These are phyloP conservation scores for Stichopus horrens DNA, from an alignment of 53 echinoderm and acorn worm species.

Conservation along the genomic window DNA sequence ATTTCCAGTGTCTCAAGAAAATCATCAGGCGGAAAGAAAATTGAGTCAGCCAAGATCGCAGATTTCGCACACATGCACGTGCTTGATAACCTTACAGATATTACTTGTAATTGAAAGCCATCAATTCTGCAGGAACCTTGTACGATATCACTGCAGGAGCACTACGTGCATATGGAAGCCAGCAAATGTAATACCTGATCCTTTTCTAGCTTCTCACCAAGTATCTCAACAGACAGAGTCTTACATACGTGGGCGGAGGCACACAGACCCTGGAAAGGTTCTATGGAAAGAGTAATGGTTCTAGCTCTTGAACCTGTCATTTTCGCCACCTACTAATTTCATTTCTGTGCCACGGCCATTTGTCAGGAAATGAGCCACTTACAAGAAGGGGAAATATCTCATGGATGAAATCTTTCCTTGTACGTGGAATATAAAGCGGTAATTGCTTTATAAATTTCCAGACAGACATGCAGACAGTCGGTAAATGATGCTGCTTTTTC, in stretches of 20 bases:
- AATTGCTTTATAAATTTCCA: not conserved
- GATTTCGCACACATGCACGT: not conserved
- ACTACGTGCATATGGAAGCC: not conserved
- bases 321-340: constrained; percentile 28
- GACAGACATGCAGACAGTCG: not conserved
- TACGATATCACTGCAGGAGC: too few relatives aligned
- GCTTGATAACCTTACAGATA: not conserved
- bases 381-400: constrained; percentile 1
- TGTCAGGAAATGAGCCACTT: constrained; percentile 36
- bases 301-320: constrained; percentile 2
- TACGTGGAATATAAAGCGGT: not conserved
- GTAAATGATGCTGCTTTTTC: not conserved
- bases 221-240: not conserved
- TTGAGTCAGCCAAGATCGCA: not conserved
- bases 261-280: not conserved
- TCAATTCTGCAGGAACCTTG: not conserved
- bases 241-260: not conserved
- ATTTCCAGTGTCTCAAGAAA: not conserved
- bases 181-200: not conserved
- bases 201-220: not conserved
- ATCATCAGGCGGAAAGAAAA: not conserved
- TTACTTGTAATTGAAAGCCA: not conserved
- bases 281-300: not conserved
- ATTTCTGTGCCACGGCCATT: constrained; percentile 28
- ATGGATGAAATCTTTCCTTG: not conserved